Evolutionary conservation across 1,140 invertebrate species (phyloP).

Genomic region (Atta cephalotes): DNA sequence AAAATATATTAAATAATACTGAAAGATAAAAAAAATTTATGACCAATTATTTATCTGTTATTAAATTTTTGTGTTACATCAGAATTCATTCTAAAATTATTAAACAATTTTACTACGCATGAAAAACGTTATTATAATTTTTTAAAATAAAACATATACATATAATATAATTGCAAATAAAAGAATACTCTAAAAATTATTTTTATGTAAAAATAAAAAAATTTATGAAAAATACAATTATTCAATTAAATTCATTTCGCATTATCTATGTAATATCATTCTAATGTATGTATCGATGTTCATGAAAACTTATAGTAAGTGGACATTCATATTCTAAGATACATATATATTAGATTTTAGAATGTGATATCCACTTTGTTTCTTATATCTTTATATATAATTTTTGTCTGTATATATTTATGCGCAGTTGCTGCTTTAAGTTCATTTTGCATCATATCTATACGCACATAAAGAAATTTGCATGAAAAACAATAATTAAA

Average conservation of each 20-base stretch:
- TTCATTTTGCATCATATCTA: constrained; percentile 5
- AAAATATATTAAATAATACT: neutral
- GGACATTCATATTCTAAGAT: too few relatives aligned
- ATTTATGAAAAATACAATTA: neutral
- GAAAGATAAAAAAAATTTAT: neutral
- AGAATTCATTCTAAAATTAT: constrained; percentile 11
- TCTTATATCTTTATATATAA: too few relatives aligned
- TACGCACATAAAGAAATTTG: neutral
- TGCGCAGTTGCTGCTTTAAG: neutral
- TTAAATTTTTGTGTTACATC: neutral
- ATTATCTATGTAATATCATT: too few relatives aligned
- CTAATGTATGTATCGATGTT: too few relatives aligned
- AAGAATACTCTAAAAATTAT: neutral
- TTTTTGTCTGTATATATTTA: too few relatives aligned
- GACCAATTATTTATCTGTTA: neutral
- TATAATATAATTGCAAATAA: neutral
- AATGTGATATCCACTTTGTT: too few relatives aligned
- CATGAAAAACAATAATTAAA: neutral
- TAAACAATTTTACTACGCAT: neutral
- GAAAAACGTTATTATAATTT: neutral
- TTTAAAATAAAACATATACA: neutral
- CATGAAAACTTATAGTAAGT: too few relatives aligned
- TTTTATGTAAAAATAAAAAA: neutral
- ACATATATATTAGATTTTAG: too few relatives aligned
- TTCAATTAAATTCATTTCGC: too few relatives aligned